phyloP scores from a whole-genome alignment of 1,140 invertebrate genomes.

The Hyposmocoma kahamanoa region DNA sequence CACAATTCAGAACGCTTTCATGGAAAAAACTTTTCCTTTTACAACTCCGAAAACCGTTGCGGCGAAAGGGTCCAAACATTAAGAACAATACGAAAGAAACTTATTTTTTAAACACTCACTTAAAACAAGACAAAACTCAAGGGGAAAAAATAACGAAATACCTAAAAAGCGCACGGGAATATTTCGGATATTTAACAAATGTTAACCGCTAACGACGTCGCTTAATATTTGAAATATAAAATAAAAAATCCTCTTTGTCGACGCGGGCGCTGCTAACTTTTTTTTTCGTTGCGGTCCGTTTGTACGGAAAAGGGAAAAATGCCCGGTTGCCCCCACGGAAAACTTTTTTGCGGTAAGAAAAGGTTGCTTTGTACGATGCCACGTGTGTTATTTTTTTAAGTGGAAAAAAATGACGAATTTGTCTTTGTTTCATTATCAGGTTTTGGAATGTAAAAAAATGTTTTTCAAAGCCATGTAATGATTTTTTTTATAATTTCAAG shows the following conservation, averaged over 20 bases:
- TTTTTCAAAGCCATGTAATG: too few relatives aligned
- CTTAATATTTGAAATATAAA: conserved; percentile 19
- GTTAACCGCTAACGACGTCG: conserved; percentile 17
- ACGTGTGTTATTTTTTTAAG: conserved; percentile 2
- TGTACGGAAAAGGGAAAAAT: conserved; percentile 14
- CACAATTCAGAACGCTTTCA: too few relatives aligned
- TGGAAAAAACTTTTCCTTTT: not conserved
- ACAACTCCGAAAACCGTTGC: not conserved
- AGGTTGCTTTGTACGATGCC: conserved; percentile 12
- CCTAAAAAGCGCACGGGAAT: conserved; percentile 9
- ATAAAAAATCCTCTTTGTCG: conserved; percentile 14
- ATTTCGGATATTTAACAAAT: conserved; percentile 19
- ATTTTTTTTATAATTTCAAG: too few relatives aligned
- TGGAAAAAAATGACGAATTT: not conserved
- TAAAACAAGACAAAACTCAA: conserved; percentile 1
- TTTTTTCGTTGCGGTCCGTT: conserved; percentile 12
- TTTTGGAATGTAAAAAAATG: too few relatives aligned
- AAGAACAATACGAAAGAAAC: not conserved
- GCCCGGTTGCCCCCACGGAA: too few relatives aligned
- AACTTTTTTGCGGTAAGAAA: conserved; percentile 20
- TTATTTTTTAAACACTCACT: not conserved
- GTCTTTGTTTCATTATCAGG: not conserved
- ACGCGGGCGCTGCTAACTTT: conserved; percentile 7
- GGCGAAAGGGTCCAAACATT: not conserved
- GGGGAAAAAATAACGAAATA: too few relatives aligned